phyloP scores from a whole-genome alignment of 64 coral and sea anemone genomes.

The Montipora sp. region DNA sequence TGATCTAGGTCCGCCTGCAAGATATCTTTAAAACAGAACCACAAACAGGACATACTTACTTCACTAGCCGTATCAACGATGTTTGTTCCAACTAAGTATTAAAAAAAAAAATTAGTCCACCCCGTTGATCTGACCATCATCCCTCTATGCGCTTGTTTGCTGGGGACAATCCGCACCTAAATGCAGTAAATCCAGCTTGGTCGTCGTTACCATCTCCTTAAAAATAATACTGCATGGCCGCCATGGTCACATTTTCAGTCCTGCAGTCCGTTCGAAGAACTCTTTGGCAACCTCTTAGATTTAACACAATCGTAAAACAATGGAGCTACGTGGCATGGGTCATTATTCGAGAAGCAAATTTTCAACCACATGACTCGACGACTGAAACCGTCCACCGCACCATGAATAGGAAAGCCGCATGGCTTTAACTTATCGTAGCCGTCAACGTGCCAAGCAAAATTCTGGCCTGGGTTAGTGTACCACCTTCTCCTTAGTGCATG shows the following conservation, averaged over 20 bases:
- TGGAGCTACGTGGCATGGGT: constrained; percentile 35
- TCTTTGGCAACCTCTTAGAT: constrained; percentile 24
- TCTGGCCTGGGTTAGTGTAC: too few relatives aligned
- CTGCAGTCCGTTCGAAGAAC: constrained; percentile 20
- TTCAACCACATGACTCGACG: constrained; percentile 64
- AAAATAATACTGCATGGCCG: constrained; percentile 58
- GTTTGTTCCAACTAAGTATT: constrained; percentile 43
- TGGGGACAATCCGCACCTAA: constrained; percentile 51
- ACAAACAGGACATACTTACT: background rate
- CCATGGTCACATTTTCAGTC: too few relatives aligned
- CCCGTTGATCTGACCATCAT: constrained; percentile 67
- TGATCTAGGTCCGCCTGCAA: too few relatives aligned
- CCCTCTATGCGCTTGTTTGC: background rate
- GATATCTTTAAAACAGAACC: too few relatives aligned
- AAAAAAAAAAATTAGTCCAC: constrained; percentile 37
- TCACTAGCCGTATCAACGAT: constrained; percentile 24
- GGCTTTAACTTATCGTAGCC: too few relatives aligned
- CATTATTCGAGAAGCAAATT: constrained; percentile 44
- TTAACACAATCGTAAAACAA: constrained; percentile 54
- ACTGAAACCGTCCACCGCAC: too few relatives aligned
- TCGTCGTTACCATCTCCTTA: constrained; percentile 18
- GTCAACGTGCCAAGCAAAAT: too few relatives aligned
- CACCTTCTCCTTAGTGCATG: too few relatives aligned
- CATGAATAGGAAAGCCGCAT: too few relatives aligned
- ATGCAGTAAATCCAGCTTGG: constrained; percentile 28